phyloP scores from a whole-genome alignment of 2,888 invertebrate species.

The Sepiola atlantica region DNA sequence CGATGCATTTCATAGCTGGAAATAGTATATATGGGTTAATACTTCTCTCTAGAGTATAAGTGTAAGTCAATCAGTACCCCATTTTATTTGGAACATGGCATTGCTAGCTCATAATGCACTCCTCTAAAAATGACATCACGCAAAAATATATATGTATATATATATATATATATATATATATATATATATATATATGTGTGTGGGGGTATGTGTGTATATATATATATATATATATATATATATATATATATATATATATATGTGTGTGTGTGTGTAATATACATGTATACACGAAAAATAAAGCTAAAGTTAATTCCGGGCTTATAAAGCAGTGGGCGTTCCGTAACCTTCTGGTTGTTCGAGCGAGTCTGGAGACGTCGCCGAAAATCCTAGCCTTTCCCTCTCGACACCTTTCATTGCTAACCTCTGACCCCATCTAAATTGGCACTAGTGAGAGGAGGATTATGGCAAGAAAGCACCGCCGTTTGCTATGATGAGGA shows the following conservation, averaged over 20 bases:
- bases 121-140: too few relatives aligned
- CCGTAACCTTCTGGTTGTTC: conserved; percentile 12
- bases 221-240: too few relatives aligned
- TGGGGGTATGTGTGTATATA: too few relatives aligned
- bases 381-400: neutral
- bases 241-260: neutral
- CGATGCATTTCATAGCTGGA: too few relatives aligned
- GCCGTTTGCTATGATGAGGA: neutral
- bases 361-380: neutral
- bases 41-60: too few relatives aligned
- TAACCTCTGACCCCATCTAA: neutral
- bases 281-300: too few relatives aligned
- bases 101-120: too few relatives aligned
- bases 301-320: neutral
- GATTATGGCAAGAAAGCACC: neutral
- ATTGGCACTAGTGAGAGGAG: neutral
- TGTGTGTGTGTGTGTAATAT: neutral
- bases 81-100: too few relatives aligned
- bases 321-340: neutral
- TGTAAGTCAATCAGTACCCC: too few relatives aligned
- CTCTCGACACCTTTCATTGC: neutral
- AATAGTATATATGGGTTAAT: too few relatives aligned
- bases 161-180: too few relatives aligned
- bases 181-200: neutral
- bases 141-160: too few relatives aligned